phyloP scores from a whole-genome alignment of 2,888 invertebrate genomes.

The Cephalotes varians region DNA sequence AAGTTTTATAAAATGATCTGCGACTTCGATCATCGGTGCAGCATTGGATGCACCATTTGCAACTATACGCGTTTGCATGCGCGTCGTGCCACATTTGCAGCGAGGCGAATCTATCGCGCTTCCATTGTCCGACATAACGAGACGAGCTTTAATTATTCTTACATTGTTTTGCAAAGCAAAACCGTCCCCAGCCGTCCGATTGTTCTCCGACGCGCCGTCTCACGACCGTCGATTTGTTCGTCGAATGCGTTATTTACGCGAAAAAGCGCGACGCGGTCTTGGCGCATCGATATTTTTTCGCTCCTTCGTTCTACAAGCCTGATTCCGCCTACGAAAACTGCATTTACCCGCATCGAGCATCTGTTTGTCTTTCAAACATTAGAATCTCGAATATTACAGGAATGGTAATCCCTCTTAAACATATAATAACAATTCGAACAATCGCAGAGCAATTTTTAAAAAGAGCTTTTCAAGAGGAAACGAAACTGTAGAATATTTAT shows the following conservation, averaged over 20 bases:
- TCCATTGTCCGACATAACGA: conserved; percentile 63
- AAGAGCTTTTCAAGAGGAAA: not conserved
- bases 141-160: conserved; percentile 57
- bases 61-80: not conserved
- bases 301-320: not conserved
- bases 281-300: conserved; percentile 11
- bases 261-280: conserved; percentile 14
- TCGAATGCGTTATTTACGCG: conserved; percentile 13
- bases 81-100: conserved; percentile 54
- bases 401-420: not conserved
- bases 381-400: not conserved
- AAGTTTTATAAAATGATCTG: not conserved
- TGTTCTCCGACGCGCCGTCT: conserved; percentile 11
- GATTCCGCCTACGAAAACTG: conserved; percentile 21
- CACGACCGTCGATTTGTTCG: conserved; percentile 1
- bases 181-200: conserved; percentile 26
- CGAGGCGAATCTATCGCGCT: conserved; percentile 58
- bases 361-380: not conserved
- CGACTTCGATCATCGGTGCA: not conserved
- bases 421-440: not conserved
- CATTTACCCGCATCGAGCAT: conserved; percentile 6
- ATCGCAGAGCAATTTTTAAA: not conserved
- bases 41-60: not conserved
- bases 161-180: conserved; percentile 52
- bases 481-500: not conserved